Evolutionary conservation across 2,797 vertebrate genomes (phyloP), one percentile per base, ranked within the genome.

Genomic region (Anguilla pacifica): DNA sequence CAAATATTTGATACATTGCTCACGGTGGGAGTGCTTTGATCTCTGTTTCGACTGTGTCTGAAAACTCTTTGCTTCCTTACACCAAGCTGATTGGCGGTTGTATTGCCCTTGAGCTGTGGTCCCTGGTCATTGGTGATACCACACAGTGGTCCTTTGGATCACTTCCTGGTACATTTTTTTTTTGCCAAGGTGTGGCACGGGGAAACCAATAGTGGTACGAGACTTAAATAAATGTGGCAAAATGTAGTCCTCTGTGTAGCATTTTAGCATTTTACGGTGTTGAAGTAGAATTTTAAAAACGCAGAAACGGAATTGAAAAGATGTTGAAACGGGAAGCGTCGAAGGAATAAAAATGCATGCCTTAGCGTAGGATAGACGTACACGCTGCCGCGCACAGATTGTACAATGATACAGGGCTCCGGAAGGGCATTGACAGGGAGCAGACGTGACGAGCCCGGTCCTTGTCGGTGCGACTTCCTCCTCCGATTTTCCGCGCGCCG

Each of bases 401-500:
- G 39, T 84, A 9, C 53, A 84, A 61, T 11, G n/a, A 31, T 35
- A 35, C 83, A 84, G 83, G 83, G 55, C 83, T 61, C 15, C 6
- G n/a, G 53, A 59, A 53, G 11, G 1, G 79, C 43, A 82, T 22
- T 22, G 79, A n/a, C 39, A 79, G 15, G 31, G 15, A 15, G 5
- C 15, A 17, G 74, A 79, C 39, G 51, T 25, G 79, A 82, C 46
- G n/a, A 22, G 10, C 43, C 2, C 3, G 51, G 79, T 7, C 79
- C 46, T 82, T 51, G 43, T 82, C 39, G 10, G 25, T 82, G 79
- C 19, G 51, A 51, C 79, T 51, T n/a, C 4, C 79, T 84, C 28
- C 53, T 55, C 9, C 6, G 5, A n/a, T 89, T 90, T 89, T 89
- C 85, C 87, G 90, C 90, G 91, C 90, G 93, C n/a, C 91, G 83